Base-by-base conservation (phyloP, 2,797 vertebrate genomes). In the Mycteria americana region DNA sequence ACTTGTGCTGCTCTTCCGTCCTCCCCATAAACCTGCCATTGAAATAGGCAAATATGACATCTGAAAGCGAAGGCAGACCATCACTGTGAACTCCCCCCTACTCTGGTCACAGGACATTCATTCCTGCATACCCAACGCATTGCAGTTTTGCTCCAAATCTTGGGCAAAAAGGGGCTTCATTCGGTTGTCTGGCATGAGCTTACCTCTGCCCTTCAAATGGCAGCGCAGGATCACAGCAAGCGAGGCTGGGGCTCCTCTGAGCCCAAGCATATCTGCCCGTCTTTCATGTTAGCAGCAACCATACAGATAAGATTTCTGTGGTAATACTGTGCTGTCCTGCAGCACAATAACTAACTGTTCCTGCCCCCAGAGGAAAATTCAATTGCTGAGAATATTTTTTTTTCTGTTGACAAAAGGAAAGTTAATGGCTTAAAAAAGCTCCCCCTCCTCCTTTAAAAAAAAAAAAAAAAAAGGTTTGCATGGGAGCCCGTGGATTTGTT, bases 121-220 rank as follows among this genome's bases (percentile, higher is more conserved):
- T 21, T 18, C 76, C 59, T 23, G 23, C 31, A 2, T 9, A 3
- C 27, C 21, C 39, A 46, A 9, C 0, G 4, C 25, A 7, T 3
- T 9, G 35, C n/a, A 6, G 48, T 63, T 65, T n/a, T 57, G 19
- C 50, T 64, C 45, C 59, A 30, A n/a, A 33, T 18, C 50, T 16
- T 17, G 60, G 46, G 12, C 23, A 81, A 28, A 65, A 65, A 53
- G 12, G 37, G 35, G 62, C 41, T 65, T 51, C 21, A 1, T 23
- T 33, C 14, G 3, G 31, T 8, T 14, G 13, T 5, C n/a, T 8
- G 41, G 25, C n/a, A 17, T 1, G 18, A 60, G 60, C 48, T 48
- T 15, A 51, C 46, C 53, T 54, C 73, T 0, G 1, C 54, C 53
- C 51, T 56, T n/a, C 31, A 12, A 10, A 18, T 2, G 18, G n/a